Percentiles rank a stretch among this genome's conserved stretches.
phyloP scores from a whole-genome alignment of 2,113 vertebrate genomes.

The Cyprinodon variegatus region DNA sequence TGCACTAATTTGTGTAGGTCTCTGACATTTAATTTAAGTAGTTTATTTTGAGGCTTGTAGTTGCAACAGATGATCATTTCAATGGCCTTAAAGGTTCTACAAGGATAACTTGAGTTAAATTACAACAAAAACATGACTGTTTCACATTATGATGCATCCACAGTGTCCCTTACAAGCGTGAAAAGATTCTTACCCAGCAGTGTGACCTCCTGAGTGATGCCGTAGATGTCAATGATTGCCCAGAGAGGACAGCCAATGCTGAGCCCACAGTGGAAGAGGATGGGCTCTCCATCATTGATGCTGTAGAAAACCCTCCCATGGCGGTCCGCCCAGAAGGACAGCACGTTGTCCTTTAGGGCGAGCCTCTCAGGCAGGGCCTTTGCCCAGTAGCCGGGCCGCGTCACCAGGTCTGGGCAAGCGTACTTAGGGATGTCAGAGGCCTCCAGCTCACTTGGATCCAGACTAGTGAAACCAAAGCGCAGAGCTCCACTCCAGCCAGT shows the following conservation, averaged over 20 bases:
- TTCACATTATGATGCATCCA: neutral
- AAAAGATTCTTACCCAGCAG: conserved; percentile 86
- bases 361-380: conserved; percentile 96
- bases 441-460: conserved; percentile 91
- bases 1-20: neutral
- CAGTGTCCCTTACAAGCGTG: neutral
- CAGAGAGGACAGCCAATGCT: conserved; percentile 94
- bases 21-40: neutral
- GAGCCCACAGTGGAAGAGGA: conserved; percentile 97
- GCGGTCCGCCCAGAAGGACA: conserved; percentile 97
- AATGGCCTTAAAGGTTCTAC: neutral
- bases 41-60: neutral
- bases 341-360: conserved; percentile 90
- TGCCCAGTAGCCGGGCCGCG: conserved; percentile 95
- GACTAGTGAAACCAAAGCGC: conserved; percentile 95
- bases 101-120: neutral
- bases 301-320: conserved; percentile 97
- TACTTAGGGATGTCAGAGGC: conserved; percentile 95
- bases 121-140: neutral
- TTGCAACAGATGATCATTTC: neutral
- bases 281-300: conserved; percentile 92
- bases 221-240: conserved; percentile 98
- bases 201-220: conserved; percentile 96
- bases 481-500: conserved; percentile 96
- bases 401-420: conserved; percentile 96